Percentiles rank a stretch among this genome's conserved stretches.
Conservation (phyloP, 2,797 vertebrate genomes). For the Chelmon rostratus region DNA sequence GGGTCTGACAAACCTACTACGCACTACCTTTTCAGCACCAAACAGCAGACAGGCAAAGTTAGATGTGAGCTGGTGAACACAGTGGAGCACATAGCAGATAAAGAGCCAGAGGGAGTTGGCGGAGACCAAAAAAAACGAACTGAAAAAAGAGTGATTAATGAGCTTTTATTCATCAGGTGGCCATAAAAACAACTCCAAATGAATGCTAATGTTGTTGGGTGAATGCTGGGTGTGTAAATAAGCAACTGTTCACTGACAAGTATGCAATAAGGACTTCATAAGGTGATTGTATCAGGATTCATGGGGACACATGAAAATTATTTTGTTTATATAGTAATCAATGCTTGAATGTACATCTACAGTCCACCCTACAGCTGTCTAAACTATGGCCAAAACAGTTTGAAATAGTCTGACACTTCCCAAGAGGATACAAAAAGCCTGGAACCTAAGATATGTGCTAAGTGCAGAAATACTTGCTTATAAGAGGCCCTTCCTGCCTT, state of each 20-base stretch:
- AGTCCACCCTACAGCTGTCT: not conserved
- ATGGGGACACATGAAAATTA: too few species aligned
- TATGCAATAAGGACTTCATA: not conserved
- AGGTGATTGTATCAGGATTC: not conserved
- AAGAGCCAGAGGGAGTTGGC: not conserved
- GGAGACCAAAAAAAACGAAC: not conserved
- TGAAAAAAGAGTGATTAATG: not conserved
- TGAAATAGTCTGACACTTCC: not conserved
- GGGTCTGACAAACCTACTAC: not conserved
- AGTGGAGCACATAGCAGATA: not conserved
- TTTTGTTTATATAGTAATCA: not conserved
- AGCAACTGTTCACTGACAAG: not conserved
- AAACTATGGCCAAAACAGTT: not conserved
- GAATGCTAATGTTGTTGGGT: not conserved
- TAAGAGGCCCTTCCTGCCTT: constrained; percentile 18
- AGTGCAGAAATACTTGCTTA: not conserved
- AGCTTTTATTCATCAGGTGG: not conserved
- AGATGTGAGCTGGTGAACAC: not conserved
- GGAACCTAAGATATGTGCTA: not conserved
- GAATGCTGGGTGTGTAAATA: not conserved
- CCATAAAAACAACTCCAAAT: not conserved
- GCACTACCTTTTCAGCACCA: not conserved
- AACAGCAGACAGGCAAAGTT: too few species aligned
- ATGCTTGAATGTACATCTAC: not conserved
- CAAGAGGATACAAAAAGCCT: not conserved